phyloP scores from a whole-genome alignment of 2,888 invertebrate species.

The Bhutanitis thaidina region DNA sequence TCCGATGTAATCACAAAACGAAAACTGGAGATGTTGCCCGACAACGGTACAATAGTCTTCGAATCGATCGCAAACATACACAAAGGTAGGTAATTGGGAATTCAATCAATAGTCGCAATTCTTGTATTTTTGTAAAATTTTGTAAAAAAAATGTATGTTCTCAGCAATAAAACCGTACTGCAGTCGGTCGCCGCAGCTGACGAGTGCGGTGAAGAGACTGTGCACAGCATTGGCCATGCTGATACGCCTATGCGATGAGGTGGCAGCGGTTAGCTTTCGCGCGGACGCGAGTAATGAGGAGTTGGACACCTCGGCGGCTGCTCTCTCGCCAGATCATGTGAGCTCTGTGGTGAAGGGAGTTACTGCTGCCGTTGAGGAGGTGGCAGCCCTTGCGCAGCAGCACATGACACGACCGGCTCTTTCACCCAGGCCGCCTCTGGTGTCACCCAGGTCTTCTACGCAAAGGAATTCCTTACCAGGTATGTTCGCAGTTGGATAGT shows the following conservation, averaged over 20 bases:
- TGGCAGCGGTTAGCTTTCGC: conserved; percentile 86
- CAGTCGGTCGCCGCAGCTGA: conserved; percentile 82
- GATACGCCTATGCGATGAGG: conserved; percentile 94
- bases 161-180: conserved; percentile 76
- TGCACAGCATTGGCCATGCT: conserved; percentile 92
- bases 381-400: conserved; percentile 88
- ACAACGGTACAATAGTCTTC: conserved; percentile 95
- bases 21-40: conserved; percentile 95
- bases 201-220: conserved; percentile 91
- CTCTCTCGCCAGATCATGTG: conserved; percentile 64
- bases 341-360: conserved; percentile 63
- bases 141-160: conserved; percentile 29
- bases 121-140: background rate
- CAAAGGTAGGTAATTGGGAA: conserved; percentile 77
- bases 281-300: conserved; percentile 69
- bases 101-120: background rate
- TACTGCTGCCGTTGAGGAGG: conserved; percentile 64
- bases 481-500: conserved; percentile 23
- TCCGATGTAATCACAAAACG: conserved; percentile 95
- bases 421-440: conserved; percentile 65
- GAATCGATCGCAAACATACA: conserved; percentile 95
- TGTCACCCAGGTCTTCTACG: conserved; percentile 72
- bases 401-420: conserved; percentile 84
- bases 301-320: conserved; percentile 52
- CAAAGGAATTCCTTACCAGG: conserved; percentile 75